Base-by-base conservation (phyloP, 2,888 invertebrate species). In the Oeneis ivallda region DNA sequence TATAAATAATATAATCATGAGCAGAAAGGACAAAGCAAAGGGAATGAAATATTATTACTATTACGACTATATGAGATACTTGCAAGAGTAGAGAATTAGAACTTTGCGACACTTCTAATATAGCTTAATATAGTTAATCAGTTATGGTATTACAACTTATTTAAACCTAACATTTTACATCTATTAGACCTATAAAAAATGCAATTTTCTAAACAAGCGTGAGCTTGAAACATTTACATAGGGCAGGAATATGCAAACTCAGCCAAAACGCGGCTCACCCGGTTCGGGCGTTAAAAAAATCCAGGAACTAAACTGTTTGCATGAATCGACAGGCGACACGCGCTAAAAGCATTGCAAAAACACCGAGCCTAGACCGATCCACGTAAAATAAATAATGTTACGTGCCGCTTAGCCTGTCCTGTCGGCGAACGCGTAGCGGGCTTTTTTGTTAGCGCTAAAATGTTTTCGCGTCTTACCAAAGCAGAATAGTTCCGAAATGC, bases 301-400 rank as follows among this genome's bases (percentile, higher is more conserved):
- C 78, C 79, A 77, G 72, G 76, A 72, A 81, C 84, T 87, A 88
- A 89, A 89, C 84, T 89, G 87, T 89, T 86, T 86, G 86, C 84
- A 80, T 78, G 76, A 79, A 79, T 68, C 72, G 66, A 70, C 71
- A 59, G 65, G 73, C 79, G 74, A 76, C 79, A 76, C 72, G 78
- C 79, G 78, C 78, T 85, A 84, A 87, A 87, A 87, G 81, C 81
- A 75, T 76, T 76, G 78, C 79, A 87, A 82, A 78, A 80, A 77
- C 72, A 71, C 62, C 71, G 69, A 70, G 66, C 72, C 75, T 70
- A 69, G 62, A 70, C 62, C 71, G 69, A 78, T 81, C 77, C 83
- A 81, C 84, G 88, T 85, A 82, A 89, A 90, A 87, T 87, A 90
- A 90, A 90, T 89, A 89, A 86, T 82, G 86, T 81, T 81, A 77